Evolutionary conservation across 2,113 vertebrate species (phyloP).

Genomic region (Megalops atlanticus): DNA sequence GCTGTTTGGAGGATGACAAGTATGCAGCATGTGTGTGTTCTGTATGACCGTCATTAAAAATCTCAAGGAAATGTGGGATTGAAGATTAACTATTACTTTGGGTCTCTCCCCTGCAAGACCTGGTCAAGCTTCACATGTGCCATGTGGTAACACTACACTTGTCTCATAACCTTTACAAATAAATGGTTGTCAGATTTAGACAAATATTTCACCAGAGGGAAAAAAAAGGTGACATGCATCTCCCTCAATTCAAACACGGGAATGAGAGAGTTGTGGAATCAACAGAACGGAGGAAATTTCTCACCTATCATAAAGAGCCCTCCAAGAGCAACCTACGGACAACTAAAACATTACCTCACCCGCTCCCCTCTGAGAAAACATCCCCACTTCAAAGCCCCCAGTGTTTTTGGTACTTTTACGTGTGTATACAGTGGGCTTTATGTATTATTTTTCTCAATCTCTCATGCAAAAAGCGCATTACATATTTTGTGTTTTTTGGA

Average conservation of each 20-base stretch:
- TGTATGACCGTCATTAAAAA: neutral
- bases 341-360: slow-evolving; percentile 61
- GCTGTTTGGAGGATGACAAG: neutral
- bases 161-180: slow-evolving; percentile 42
- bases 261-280: slow-evolving; percentile 38
- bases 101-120: neutral
- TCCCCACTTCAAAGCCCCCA: slow-evolving; percentile 57
- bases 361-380: slow-evolving; percentile 57
- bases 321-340: slow-evolving; percentile 45
- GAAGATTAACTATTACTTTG: neutral
- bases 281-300: slow-evolving; percentile 47
- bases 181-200: slow-evolving; percentile 40
- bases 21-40: neutral
- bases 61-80: neutral
- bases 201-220: slow-evolving; percentile 47
- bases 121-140: neutral
- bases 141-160: neutral
- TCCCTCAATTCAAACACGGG: slow-evolving; percentile 40
- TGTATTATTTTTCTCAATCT: slow-evolving; percentile 51
- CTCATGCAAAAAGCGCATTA: slow-evolving; percentile 48
- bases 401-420: slow-evolving; percentile 45
- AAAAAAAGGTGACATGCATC: slow-evolving; percentile 44
- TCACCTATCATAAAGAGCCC: slow-evolving; percentile 53
- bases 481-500: slow-evolving; percentile 59
- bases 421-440: slow-evolving; percentile 38